Evolutionary conservation across 1,140 invertebrate species (phyloP).

Genomic region (Hyposmocoma kahamanoa): DNA sequence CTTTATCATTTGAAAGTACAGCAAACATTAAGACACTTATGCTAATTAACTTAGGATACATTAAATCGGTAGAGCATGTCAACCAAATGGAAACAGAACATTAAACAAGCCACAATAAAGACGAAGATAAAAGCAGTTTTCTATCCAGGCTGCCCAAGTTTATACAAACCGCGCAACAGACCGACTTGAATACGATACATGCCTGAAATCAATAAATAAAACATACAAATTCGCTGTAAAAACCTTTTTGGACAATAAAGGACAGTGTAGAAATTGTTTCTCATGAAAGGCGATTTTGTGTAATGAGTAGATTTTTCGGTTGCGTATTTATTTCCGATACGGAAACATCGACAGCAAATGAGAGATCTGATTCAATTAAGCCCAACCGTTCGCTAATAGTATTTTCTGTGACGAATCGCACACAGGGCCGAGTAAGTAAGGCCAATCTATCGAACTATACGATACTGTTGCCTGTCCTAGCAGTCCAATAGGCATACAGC

Average conservation of each 20-base stretch:
- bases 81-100: conserved; percentile 23
- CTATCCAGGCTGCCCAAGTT: conserved; percentile 31
- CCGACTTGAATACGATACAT: conserved; percentile 55
- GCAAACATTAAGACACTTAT: conserved; percentile 36
- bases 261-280: neutral
- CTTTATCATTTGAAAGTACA: conserved; percentile 26
- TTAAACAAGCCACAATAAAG: conserved; percentile 20
- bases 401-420: too few relatives aligned
- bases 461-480: too few relatives aligned
- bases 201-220: conserved; percentile 66
- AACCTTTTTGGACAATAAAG: neutral
- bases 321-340: neutral
- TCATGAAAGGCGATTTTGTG: too few relatives aligned
- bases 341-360: neutral
- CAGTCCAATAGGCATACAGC: too few relatives aligned
- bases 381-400: too few relatives aligned
- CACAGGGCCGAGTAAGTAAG: too few relatives aligned
- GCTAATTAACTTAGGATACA: conserved; percentile 32
- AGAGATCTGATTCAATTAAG: neutral
- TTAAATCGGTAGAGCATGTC: conserved; percentile 24
- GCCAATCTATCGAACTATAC: too few relatives aligned
- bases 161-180: conserved; percentile 41
- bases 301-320: conserved; percentile 6
- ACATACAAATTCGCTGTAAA: conserved; percentile 22
- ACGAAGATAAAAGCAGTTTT: conserved; percentile 44